A percentile compares a stretch with the other conserved stretches of the same genome.
These are phyloP conservation scores for Agrochola litura DNA, from an alignment of 2,888 invertebrate species.

Conservation along the genomic window DNA sequence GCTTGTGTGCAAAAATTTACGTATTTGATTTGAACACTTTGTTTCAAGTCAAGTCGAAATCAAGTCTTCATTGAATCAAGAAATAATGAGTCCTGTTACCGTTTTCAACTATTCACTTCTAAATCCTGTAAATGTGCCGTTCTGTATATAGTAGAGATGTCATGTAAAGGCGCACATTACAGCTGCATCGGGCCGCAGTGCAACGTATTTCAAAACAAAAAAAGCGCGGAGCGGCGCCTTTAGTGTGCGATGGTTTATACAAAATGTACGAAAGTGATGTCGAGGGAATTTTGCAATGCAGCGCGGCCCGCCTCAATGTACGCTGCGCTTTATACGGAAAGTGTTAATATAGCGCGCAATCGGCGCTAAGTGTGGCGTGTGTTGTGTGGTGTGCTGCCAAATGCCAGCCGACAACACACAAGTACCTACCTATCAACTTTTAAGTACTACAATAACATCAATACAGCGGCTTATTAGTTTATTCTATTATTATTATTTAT, in stretches of 20 bases:
- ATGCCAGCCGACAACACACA: neutral
- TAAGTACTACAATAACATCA: neutral
- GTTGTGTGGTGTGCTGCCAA: slow-evolving; percentile 11
- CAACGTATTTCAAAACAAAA: neutral
- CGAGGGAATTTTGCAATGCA: neutral
- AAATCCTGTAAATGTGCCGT: neutral
- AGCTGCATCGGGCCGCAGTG: neutral
- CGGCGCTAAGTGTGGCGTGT: neutral
- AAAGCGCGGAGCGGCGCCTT: neutral
- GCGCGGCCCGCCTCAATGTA: neutral
- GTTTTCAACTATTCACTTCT: neutral
- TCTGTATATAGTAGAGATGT: neutral
- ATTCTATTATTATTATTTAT: too few relatives aligned
- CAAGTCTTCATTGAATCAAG: neutral
- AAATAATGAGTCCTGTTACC: neutral
- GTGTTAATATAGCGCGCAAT: neutral
- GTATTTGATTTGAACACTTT: neutral
- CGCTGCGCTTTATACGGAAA: neutral
- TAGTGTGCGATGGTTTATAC: neutral
- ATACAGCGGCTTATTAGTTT: neutral
- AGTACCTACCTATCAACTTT: neutral
- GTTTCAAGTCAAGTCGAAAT: neutral
- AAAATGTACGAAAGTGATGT: neutral
- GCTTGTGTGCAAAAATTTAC: neutral
- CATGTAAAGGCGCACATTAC: neutral